These are phyloP conservation scores for Pholis gunnellus DNA, from an alignment of 2,113 vertebrate species.

Conservation along the genomic window DNA sequence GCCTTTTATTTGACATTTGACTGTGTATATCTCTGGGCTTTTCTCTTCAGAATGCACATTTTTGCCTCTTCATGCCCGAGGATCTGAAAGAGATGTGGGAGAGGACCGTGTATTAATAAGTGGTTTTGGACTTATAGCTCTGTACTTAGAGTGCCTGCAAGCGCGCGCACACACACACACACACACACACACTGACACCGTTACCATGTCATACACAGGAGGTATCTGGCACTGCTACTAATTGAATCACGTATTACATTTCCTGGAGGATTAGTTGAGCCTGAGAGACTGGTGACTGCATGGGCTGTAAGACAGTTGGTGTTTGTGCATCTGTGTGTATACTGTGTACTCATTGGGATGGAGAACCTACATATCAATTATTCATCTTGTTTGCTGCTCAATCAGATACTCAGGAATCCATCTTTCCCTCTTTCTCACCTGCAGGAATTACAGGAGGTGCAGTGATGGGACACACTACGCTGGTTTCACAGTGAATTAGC, in stretches of 20 bases:
- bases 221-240: slow-evolving; percentile 48
- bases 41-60: slow-evolving; percentile 12
- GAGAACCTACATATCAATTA: slow-evolving; percentile 74
- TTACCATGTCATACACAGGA: slow-evolving; percentile 30
- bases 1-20: slow-evolving; percentile 7
- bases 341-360: slow-evolving; percentile 52
- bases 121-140: slow-evolving; percentile 49
- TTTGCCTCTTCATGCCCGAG: background rate
- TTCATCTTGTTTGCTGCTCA: slow-evolving; percentile 75
- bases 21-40: background rate
- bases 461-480: slow-evolving; percentile 45
- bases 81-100: slow-evolving; percentile 23
- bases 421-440: slow-evolving; percentile 66
- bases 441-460: slow-evolving; percentile 64
- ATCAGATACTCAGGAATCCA: slow-evolving; percentile 74
- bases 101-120: slow-evolving; percentile 43
- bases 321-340: slow-evolving; percentile 59
- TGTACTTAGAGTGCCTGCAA: slow-evolving; percentile 8
- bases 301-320: slow-evolving; percentile 49
- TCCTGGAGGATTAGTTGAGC: slow-evolving; percentile 73
- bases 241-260: slow-evolving; percentile 75
- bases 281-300: slow-evolving; percentile 57
- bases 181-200: background rate
- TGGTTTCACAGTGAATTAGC: slow-evolving; percentile 59
- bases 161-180: slow-evolving; percentile 19